Evolutionary conservation across 2,888 invertebrate genomes (phyloP).

Genomic region (Troilus luridus): DNA sequence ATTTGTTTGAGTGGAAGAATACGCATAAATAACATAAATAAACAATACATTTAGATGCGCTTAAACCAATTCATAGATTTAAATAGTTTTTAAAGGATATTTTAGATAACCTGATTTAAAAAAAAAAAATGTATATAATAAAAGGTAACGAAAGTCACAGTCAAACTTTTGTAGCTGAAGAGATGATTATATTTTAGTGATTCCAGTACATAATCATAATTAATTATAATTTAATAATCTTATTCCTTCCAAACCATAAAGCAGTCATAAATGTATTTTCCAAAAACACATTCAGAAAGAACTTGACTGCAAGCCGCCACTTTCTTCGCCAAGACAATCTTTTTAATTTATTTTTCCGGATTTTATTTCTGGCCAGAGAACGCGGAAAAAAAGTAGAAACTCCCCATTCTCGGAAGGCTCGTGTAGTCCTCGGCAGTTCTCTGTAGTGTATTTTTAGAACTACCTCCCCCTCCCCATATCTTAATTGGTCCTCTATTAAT

Average conservation of each 20-base stretch:
- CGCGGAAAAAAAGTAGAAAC: slow-evolving; percentile 17
- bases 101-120: no score
- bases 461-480: neutral
- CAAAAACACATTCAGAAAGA: neutral
- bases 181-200: neutral
- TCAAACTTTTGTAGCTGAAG: no score
- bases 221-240: no score
- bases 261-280: neutral
- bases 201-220: neutral
- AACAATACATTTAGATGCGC: no score
- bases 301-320: neutral
- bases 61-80: no score
- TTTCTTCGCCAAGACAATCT: neutral
- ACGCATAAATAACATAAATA: no score
- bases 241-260: neutral
- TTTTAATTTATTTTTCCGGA: slow-evolving; percentile 1
- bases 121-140: no score
- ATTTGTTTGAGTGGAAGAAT: no score
- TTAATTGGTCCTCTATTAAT: neutral
- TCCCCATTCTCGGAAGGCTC: slow-evolving; percentile 14
- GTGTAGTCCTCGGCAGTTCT: neutral
- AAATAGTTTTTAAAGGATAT: no score
- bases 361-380: neutral
- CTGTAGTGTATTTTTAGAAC: neutral
- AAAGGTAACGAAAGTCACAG: no score